Base-by-base conservation (phyloP, 1,140 invertebrate species). In the Leptoteleia sp. region DNA sequence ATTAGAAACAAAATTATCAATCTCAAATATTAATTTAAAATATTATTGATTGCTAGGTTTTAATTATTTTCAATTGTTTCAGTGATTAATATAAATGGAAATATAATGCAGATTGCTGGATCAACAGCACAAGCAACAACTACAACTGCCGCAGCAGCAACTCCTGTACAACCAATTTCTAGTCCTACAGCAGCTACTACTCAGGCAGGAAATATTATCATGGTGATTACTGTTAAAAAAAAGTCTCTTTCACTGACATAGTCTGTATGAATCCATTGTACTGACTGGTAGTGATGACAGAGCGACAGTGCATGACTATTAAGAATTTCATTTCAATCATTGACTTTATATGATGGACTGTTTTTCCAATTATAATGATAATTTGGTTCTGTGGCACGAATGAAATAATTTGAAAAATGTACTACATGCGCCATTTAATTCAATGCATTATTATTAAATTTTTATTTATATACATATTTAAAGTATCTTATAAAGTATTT, bases 71-170 rank as follows among this genome's bases (percentile, higher is more conserved):
- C n/a, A 37, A 13, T 15, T 52, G 4, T 90, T 90, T 6, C 83
- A 93, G 93, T 94, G 27, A 91, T 93, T 47, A 94, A 94, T 81
- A 92, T 94, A 13, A 94, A 94, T 90, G 94, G 93, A 3, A 94
- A 94, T 81, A 80, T 94, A 8, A 92, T 94, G 80, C 93, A 94
- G 88, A 91, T 94, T 15, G 91, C 91, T 6, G 89, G 91, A 42
- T 88, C 90, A 19, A 83, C 88, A 0, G 62, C 89, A 3, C 86
- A 90, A 40, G 85, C 90, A 0, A 79, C 91, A 0, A 86, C 90
- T n/a, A 87, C 90, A 57, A 81, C 91, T 11, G 89, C 84, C 3
- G 45, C 71, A 3, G 55, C 91, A 86, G 78, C 91, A 4, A 78
- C 68, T 65, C 81, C 92, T 70, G 84, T 92, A 82, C 87, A 90